Conservation (phyloP, 1,140 invertebrate species). For the Anthonomus grandis region DNA sequence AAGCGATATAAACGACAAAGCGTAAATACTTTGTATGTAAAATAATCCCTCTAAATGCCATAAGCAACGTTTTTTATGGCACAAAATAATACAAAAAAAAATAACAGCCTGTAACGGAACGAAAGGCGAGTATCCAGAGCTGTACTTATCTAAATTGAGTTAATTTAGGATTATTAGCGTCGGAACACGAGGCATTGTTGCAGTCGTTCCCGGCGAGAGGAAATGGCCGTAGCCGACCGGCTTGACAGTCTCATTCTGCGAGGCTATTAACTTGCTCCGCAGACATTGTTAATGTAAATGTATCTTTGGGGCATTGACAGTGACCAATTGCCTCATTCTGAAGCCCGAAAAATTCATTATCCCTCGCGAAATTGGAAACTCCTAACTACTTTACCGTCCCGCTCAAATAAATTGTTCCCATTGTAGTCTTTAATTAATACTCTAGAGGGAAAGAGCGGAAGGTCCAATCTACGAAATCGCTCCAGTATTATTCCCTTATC, state of each 20-base stretch:
- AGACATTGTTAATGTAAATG: conserved; percentile 48
- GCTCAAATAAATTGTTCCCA: conserved; percentile 42
- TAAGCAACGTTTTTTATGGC: too few species aligned
- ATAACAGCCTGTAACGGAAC: too few species aligned
- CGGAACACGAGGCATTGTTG: conserved; percentile 24
- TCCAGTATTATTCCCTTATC: conserved; percentile 34
- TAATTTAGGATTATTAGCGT: conserved; percentile 31
- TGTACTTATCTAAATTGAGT: conserved; percentile 23
- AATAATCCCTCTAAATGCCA: too few species aligned
- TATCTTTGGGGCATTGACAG: conserved; percentile 48
- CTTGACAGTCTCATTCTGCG: conserved; percentile 32
- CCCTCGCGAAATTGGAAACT: conserved; percentile 45
- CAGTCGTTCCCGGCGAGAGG: conserved; percentile 27
- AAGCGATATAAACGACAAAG: too few species aligned
- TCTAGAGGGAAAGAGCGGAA: conserved; percentile 29
- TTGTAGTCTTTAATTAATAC: conserved; percentile 46
- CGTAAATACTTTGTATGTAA: too few species aligned
- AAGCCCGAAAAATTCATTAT: conserved; percentile 49
- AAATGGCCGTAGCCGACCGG: conserved; percentile 20
- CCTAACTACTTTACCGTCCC: conserved; percentile 37
- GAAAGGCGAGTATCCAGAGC: too few species aligned
- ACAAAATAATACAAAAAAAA: too few species aligned
- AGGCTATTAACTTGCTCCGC: conserved; percentile 46
- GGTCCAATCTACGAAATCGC: conserved; percentile 34
- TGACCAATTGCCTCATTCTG: conserved; percentile 48